A percentile compares a stretch with the other conserved stretches of the same genome.
These are phyloP conservation scores for Strongylocentrotus purpuratus DNA, from an alignment of 35 echinoderm and acorn worm species.

Conservation along the genomic window DNA sequence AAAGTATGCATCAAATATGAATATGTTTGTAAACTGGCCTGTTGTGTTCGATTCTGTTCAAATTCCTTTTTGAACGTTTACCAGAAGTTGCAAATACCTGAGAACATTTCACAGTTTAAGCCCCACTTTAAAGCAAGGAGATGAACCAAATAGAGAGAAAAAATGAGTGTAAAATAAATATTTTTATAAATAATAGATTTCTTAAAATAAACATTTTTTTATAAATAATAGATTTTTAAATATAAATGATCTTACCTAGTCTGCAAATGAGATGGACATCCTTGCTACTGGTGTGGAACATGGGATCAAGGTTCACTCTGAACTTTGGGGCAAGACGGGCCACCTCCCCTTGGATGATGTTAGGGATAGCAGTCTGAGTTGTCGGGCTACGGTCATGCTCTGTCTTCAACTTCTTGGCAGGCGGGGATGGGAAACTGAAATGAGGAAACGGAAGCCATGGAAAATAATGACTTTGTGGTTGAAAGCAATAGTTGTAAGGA, in stretches of 20 bases:
- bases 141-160: not conserved
- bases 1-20: no score
- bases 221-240: no score
- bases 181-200: not conserved
- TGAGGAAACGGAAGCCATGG: not conserved
- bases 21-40: no score
- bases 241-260: slow-evolving; percentile 67
- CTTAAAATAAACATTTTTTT: not conserved
- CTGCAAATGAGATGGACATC: slow-evolving; percentile 93
- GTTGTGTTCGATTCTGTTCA: no score
- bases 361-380: slow-evolving; percentile 59
- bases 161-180: not conserved
- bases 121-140: not conserved
- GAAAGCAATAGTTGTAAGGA: no score
- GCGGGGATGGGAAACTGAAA: slow-evolving; percentile 72
- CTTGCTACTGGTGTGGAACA: slow-evolving; percentile 74
- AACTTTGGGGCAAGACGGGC: slow-evolving; percentile 90
- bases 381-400: slow-evolving; percentile 54
- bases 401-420: slow-evolving; percentile 63
- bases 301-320: slow-evolving; percentile 75
- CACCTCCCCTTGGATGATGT: slow-evolving; percentile 95
- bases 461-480: no score
- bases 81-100: not conserved
- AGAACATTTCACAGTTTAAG: not conserved
- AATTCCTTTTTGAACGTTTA: no score